Conservation (phyloP, 2,113 vertebrate species). For the Ailuropoda melanoleuca region DNA sequence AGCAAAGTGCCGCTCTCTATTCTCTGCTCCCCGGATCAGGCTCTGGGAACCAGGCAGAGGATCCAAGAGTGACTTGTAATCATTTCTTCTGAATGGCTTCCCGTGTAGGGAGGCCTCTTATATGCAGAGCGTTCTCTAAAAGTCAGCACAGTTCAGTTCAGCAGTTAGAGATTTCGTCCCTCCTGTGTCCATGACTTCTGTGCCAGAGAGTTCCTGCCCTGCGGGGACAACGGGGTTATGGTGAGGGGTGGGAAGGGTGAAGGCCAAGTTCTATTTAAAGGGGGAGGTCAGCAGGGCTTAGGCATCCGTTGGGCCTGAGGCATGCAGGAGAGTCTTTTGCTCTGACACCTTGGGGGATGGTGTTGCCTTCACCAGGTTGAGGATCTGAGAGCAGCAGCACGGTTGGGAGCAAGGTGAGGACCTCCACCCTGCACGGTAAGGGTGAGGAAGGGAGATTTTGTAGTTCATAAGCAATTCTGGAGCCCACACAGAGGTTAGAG, state of each 20-base stretch:
- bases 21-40: background rate
- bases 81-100: background rate
- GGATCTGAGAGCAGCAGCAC: background rate
- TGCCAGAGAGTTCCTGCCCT: background rate
- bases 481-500: background rate
- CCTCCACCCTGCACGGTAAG: background rate
- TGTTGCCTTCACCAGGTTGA: background rate
- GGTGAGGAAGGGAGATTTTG: background rate
- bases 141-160: background rate
- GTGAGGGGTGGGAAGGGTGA: background rate
- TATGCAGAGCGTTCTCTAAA: background rate
- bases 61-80: background rate
- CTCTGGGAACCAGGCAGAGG: background rate
- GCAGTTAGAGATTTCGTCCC: background rate
- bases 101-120: background rate
- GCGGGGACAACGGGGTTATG: background rate
- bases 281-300: background rate
- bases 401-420: background rate
- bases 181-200: background rate
- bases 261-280: background rate
- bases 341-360: background rate
- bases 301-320: background rate
- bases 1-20: background rate
- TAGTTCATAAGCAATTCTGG: background rate
- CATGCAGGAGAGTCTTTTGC: background rate